Conservation (phyloP, 1,140 invertebrate genomes). For the Pomacea maculata region DNA sequence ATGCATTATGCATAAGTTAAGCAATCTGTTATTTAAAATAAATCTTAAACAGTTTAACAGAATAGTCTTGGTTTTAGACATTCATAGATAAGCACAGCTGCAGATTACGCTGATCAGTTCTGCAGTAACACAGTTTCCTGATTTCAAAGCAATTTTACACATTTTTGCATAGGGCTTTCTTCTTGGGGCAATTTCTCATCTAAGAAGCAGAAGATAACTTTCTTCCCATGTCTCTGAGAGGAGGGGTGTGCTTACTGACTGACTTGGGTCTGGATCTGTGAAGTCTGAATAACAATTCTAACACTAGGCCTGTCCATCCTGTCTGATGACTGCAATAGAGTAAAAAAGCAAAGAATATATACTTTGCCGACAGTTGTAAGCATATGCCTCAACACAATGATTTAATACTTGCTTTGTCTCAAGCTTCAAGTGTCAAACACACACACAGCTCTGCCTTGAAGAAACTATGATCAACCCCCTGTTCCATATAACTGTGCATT, state of each 20-base stretch:
- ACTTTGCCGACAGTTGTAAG: too few relatives aligned
- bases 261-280: not conserved
- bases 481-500: not conserved
- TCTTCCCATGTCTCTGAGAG: not conserved
- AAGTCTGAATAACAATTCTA: slow-evolving; percentile 47
- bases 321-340: slow-evolving; percentile 60
- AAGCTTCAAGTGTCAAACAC: too few relatives aligned
- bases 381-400: too few relatives aligned
- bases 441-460: too few relatives aligned
- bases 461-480: too few relatives aligned
- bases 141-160: not conserved
- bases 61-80: too few relatives aligned
- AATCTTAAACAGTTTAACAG: too few relatives aligned
- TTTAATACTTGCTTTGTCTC: too few relatives aligned
- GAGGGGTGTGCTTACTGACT: not conserved
- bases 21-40: not conserved
- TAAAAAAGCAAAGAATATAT: not conserved
- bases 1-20: not conserved
- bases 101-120: not conserved
- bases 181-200: not conserved
- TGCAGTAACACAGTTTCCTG: not conserved
- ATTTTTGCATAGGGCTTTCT: not conserved
- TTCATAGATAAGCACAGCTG: not conserved
- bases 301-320: slow-evolving; percentile 61
- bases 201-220: not conserved